phyloP scores from a whole-genome alignment of 2,113 vertebrate species.

The Lepidothrix coronata region DNA sequence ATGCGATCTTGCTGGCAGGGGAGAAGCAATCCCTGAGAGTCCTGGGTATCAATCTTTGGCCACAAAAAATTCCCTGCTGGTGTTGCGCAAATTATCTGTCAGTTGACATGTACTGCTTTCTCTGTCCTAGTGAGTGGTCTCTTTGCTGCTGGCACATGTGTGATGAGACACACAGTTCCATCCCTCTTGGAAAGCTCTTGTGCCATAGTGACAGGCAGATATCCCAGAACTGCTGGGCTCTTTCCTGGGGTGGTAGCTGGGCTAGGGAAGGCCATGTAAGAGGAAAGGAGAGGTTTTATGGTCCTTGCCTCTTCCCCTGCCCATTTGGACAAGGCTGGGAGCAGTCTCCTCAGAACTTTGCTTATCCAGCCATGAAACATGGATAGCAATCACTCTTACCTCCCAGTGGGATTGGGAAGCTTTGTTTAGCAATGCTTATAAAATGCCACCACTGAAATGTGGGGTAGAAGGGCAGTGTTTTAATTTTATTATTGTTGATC shows the following conservation, averaged over 20 bases:
- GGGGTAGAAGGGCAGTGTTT: background rate
- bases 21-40: background rate
- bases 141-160: background rate
- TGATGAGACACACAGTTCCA: background rate
- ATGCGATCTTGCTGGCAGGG: rapidly evolving
- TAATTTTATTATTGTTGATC: background rate
- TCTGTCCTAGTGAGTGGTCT: rapidly evolving
- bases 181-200: background rate
- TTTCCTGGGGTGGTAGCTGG: background rate
- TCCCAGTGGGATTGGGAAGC: background rate
- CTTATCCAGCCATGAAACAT: background rate
- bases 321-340: background rate
- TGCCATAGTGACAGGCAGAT: background rate
- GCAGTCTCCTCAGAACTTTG: background rate
- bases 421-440: background rate
- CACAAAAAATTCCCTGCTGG: background rate
- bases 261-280: background rate
- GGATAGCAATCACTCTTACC: background rate
- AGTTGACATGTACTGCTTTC: rapidly evolving
- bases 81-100: background rate
- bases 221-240: background rate
- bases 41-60: background rate
- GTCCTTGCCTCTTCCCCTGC: background rate
- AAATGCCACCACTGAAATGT: background rate
- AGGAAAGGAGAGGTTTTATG: background rate